These are phyloP conservation scores for Reticulitermes speratus DNA, from an alignment of 1,140 invertebrate genomes.

Conservation along the genomic window DNA sequence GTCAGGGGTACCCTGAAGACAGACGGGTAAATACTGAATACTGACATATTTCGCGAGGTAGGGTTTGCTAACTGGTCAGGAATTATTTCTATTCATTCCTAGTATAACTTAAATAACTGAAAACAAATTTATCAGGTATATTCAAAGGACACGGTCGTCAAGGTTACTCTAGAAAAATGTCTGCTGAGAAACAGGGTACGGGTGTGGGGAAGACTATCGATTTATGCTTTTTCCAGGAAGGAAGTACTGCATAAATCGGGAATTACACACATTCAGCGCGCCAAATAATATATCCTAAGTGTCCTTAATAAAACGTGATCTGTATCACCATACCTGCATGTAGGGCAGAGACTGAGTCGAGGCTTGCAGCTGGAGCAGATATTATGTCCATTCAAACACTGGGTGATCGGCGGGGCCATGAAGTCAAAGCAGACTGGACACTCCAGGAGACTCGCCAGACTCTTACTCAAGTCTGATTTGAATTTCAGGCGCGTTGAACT, in stretches of 20 bases:
- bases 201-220: too few species aligned
- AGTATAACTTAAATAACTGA: too few species aligned
- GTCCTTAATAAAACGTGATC: neutral
- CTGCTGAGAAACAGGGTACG: too few species aligned
- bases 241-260: too few species aligned
- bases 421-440: conserved; percentile 23
- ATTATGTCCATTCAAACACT: conserved; percentile 24
- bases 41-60: too few species aligned
- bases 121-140: too few species aligned
- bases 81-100: too few species aligned
- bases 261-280: too few species aligned
- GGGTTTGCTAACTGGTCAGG: too few species aligned
- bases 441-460: conserved; percentile 18
- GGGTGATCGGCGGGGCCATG: neutral
- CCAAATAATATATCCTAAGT: neutral
- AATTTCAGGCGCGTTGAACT: neutral
- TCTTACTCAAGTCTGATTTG: conserved; percentile 10
- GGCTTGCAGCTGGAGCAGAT: conserved; percentile 2
- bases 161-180: too few species aligned
- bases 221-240: too few species aligned
- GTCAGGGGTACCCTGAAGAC: neutral
- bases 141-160: too few species aligned
- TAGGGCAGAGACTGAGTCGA: neutral
- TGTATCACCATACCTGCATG: neutral
- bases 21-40: neutral